Percentiles rank a stretch among this genome's conserved stretches.
Conservation (phyloP, 2,888 invertebrate species). For the Aproaerema taeniolella region DNA sequence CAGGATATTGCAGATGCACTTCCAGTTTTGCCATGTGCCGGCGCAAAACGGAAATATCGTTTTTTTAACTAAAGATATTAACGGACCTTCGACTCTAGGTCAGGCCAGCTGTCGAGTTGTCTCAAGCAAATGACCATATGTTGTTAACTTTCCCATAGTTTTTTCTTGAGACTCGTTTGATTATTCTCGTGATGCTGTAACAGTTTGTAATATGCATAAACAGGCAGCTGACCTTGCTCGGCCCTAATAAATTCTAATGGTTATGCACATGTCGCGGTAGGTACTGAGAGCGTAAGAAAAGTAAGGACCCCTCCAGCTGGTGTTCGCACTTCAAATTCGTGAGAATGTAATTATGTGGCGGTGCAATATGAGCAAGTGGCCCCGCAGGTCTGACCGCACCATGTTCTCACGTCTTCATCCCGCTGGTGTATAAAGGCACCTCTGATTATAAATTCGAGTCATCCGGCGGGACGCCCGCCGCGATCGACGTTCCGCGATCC, state of each 20-base stretch:
- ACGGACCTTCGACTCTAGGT: slow-evolving; percentile 48
- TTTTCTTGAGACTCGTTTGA: slow-evolving; percentile 33
- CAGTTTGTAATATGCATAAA: slow-evolving; percentile 50
- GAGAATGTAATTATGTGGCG: slow-evolving; percentile 59
- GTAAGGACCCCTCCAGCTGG: slow-evolving; percentile 55
- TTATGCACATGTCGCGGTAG: slow-evolving; percentile 45
- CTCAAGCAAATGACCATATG: slow-evolving; percentile 39
- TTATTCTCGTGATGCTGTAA: slow-evolving; percentile 46
- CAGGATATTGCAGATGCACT: slow-evolving; percentile 58
- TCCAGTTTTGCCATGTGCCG: slow-evolving; percentile 53
- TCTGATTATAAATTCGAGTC: slow-evolving; percentile 68
- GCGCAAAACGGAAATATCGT: slow-evolving; percentile 48
- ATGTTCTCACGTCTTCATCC: slow-evolving; percentile 62
- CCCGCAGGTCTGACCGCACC: slow-evolving; percentile 43
- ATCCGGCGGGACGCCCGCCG: slow-evolving; percentile 44
- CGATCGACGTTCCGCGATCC: slow-evolving; percentile 45
- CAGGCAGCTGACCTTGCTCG: slow-evolving; percentile 57
- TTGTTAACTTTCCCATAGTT: slow-evolving; percentile 48
- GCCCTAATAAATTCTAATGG: slow-evolving; percentile 70
- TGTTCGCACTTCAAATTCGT: slow-evolving; percentile 58
- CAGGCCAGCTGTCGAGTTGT: slow-evolving; percentile 53
- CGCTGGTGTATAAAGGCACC: slow-evolving; percentile 53
- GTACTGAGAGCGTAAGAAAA: slow-evolving; percentile 37
- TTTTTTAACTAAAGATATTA: slow-evolving; percentile 46
- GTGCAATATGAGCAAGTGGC: slow-evolving; percentile 69